Evolutionary conservation across 2,113 vertebrate species (phyloP).

Genomic region (Lasiurus cinereus): DNA sequence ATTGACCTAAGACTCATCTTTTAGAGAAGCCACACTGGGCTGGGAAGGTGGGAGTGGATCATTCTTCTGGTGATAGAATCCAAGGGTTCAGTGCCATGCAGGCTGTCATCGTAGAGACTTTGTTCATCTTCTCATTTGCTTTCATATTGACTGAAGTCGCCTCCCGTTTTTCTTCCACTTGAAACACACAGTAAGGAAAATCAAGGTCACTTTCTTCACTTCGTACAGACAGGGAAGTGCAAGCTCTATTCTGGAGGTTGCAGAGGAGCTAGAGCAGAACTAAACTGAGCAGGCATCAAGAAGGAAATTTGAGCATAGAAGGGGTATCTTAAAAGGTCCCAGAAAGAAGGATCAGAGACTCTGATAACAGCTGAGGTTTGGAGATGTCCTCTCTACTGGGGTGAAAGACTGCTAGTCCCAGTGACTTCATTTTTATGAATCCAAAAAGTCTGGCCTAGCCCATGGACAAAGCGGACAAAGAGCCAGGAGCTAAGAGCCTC

Average conservation of each 20-base stretch:
- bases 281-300: not conserved
- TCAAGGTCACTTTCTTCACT: not conserved
- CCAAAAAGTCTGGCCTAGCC: not conserved
- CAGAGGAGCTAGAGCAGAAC: not conserved
- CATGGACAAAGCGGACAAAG: not conserved
- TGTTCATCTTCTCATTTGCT: not conserved
- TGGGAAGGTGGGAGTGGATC: not conserved
- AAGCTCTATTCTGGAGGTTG: not conserved
- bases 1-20: not conserved
- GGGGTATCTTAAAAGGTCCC: not conserved
- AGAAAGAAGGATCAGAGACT: not conserved
- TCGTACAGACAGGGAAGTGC: not conserved
- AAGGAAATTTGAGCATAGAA: not conserved
- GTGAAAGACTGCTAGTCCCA: not conserved
- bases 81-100: not conserved
- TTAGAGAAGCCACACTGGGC: not conserved
- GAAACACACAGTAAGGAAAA: not conserved
- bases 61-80: not conserved
- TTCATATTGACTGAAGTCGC: not conserved
- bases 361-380: not conserved
- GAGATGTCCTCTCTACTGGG: not conserved
- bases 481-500: not conserved
- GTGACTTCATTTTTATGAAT: not conserved
- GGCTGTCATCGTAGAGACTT: not conserved
- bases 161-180: not conserved